These are phyloP conservation scores for Geopemphigus sp. DNA, from an alignment of 1,140 invertebrate species.

Conservation along the genomic window DNA sequence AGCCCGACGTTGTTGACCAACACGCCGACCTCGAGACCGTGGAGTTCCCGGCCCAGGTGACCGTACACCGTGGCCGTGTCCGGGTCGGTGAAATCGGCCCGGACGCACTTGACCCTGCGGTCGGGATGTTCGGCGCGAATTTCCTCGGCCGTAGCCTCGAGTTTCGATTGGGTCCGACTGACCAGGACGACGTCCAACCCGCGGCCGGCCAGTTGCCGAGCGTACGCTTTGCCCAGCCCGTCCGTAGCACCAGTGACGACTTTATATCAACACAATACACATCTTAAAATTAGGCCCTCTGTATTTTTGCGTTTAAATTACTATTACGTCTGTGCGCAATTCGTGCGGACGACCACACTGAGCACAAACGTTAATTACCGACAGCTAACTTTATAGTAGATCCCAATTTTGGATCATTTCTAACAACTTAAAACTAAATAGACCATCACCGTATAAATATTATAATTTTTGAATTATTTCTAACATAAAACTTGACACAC, in stretches of 20 bases:
- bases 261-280: too few species aligned
- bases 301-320: too few species aligned
- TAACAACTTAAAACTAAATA: too few species aligned
- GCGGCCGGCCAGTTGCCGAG: constrained; percentile 72
- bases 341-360: too few species aligned
- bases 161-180: constrained; percentile 78
- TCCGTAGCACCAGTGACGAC: constrained; percentile 89
- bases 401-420: too few species aligned
- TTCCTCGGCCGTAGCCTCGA: constrained; percentile 69
- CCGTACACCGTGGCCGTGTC: constrained; percentile 68
- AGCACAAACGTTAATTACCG: too few species aligned
- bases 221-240: constrained; percentile 89
- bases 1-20: constrained; percentile 95
- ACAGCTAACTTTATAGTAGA: too few species aligned
- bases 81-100: constrained; percentile 73
- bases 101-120: not conserved
- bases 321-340: too few species aligned
- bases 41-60: constrained; percentile 71
- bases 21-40: constrained; percentile 82
- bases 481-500: too few species aligned
- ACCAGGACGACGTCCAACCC: constrained; percentile 87
- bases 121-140: not conserved
- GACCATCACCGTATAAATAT: too few species aligned
- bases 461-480: too few species aligned
- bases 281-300: too few species aligned